A percentile compares a stretch with the other conserved stretches of the same genome.
These are phyloP conservation scores for Lasius platythorax DNA, from an alignment of 2,888 invertebrate species.

Conservation along the genomic window DNA sequence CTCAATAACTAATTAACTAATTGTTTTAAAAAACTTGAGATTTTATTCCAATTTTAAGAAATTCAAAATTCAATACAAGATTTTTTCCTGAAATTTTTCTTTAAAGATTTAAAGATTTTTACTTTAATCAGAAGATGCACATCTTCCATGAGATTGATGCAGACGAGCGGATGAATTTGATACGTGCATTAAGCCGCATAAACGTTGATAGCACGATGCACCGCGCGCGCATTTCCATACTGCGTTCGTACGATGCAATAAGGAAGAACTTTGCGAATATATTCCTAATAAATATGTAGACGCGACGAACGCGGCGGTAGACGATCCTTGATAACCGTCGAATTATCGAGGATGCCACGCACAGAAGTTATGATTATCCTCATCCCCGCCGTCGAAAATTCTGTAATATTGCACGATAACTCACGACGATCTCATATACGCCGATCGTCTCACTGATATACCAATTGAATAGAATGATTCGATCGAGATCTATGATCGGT, in stretches of 20 bases:
- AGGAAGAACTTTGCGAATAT: constrained; percentile 55
- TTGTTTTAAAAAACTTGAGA: not conserved
- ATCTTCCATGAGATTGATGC: constrained; percentile 57
- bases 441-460: constrained; percentile 37
- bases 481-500: constrained; percentile 30
- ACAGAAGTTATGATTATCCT: constrained; percentile 59
- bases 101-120: not conserved
- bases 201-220: constrained; percentile 66
- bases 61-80: constrained; percentile 47
- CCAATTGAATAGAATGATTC: constrained; percentile 43
- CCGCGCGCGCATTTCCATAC: constrained; percentile 56
- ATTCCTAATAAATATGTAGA: constrained; percentile 62
- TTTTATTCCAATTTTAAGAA: not conserved
- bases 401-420: constrained; percentile 53
- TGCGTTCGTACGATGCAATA: constrained; percentile 60
- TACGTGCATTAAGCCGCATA: constrained; percentile 74
- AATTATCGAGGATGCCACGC: constrained; percentile 54
- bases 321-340: constrained; percentile 57
- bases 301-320: constrained; percentile 45
- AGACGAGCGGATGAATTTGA: constrained; percentile 68
- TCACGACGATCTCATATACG: constrained; percentile 41
- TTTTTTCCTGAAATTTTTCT: constrained; percentile 7
- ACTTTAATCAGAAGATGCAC: constrained; percentile 1
- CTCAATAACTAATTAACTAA: constrained; percentile 6
- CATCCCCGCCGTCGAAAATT: constrained; percentile 45